A percentile compares a stretch with the other conserved stretches of the same genome.
Evolutionary conservation across 2,113 vertebrate species (phyloP).

Genomic region (Myotis brandtii): DNA sequence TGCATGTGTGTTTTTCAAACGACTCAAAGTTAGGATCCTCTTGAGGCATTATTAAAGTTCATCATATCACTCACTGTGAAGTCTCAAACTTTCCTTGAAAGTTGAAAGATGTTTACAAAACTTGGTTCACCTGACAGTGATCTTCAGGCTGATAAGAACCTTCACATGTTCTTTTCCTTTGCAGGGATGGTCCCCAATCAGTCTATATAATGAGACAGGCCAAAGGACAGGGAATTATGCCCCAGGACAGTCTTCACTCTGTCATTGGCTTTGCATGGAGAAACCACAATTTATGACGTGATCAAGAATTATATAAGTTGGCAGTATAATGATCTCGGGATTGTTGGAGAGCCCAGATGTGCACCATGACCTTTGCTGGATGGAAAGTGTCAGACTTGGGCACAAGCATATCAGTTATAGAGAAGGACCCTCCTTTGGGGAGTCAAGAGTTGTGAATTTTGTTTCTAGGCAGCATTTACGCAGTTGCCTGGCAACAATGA

Average conservation of each 20-base stretch:
- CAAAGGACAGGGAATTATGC: constrained; percentile 50
- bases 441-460: constrained; percentile 78
- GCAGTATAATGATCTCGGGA: constrained; percentile 54
- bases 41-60: constrained; percentile 47
- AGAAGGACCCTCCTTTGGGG: constrained; percentile 48
- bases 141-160: constrained; percentile 60
- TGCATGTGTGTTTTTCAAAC: neutral
- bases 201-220: constrained; percentile 72
- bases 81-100: constrained; percentile 42
- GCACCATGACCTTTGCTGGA: constrained; percentile 62
- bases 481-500: constrained; percentile 78
- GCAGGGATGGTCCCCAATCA: constrained; percentile 14
- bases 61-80: constrained; percentile 22
- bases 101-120: constrained; percentile 44
- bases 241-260: constrained; percentile 14
- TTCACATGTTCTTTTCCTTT: constrained; percentile 60
- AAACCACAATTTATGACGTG: constrained; percentile 64
- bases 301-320: constrained; percentile 60
- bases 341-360: constrained; percentile 11
- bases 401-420: constrained; percentile 47
- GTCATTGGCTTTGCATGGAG: constrained; percentile 38
- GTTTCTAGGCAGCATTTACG: constrained; percentile 75
- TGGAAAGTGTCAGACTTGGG: constrained; percentile 69
- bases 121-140: constrained; percentile 4
- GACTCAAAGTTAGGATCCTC: neutral